A percentile compares a stretch with the other conserved stretches of the same genome.
Evolutionary conservation across 2,113 vertebrate species (phyloP).

Genomic region (Illadopsis cleaveri): DNA sequence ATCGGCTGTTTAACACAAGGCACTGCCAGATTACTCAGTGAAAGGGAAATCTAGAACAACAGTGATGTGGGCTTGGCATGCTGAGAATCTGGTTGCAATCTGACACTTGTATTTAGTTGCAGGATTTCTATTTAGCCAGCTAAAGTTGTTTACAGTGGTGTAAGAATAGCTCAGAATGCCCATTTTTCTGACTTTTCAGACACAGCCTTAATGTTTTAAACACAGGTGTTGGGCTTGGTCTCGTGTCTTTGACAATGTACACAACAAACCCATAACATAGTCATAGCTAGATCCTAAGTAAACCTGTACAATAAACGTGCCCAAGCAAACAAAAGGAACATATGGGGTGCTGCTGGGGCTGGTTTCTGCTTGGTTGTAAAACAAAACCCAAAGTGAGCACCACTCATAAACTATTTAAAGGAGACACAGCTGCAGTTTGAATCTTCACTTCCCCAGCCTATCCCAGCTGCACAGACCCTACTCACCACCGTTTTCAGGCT

Average conservation of each 20-base stretch:
- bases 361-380: not conserved
- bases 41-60: not conserved
- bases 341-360: not conserved
- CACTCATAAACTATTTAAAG: constrained; percentile 10
- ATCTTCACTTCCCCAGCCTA: not conserved
- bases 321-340: constrained; percentile 7
- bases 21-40: not conserved
- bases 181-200: constrained; percentile 1
- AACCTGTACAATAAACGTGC: not conserved
- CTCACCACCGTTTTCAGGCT: not conserved
- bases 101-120: constrained; percentile 18
- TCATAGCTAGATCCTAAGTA: not conserved
- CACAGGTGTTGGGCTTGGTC: not conserved
- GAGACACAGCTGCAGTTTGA: not conserved
- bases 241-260: not conserved
- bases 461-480: not conserved
- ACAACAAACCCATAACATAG: not conserved
- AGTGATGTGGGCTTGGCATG: not conserved
- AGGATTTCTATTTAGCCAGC: constrained; percentile 10
- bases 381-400: not conserved
- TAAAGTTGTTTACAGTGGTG: not conserved
- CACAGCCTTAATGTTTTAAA: not conserved
- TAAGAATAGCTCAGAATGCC: not conserved
- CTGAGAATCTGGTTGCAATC: constrained; percentile 26
- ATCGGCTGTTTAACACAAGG: not conserved